Base-by-base conservation (phyloP, 2,797 vertebrate genomes). In the Enteromius radiatus region DNA sequence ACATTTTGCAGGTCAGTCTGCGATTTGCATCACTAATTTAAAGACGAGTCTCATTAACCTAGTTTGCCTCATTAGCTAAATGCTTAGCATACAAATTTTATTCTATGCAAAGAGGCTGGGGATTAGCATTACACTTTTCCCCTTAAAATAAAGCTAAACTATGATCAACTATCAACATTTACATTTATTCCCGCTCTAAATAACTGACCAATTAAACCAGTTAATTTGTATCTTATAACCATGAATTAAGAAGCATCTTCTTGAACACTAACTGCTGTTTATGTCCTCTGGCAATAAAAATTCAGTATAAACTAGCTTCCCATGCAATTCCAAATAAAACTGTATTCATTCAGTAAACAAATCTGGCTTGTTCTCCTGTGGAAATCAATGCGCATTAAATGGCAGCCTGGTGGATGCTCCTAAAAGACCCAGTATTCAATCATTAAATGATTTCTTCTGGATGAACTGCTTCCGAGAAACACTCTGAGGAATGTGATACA, bases 381-480 rank as follows among this genome's bases (percentile, higher is more conserved):
- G 78, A 86, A 81, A 80, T 85, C 85, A 76, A 85, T 89, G 61
- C 47, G 78, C 75, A 81, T 84, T 79, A 80, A 81, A 85, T 59
- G 74, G 38, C 68, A 76, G 38, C 69, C 67, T 61, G 28, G 47
- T 77, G 75, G 63, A 67, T 75, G 56, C 78, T 80, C 49, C 31
- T 86, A 90, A 86, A 90, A 91, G 91, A 92, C 52, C 26, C 59
- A 47, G 84, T 91, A 90, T 91, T 89, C 90, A 90, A 92, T 91
- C 90, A 87, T 91, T 92, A 92, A 94, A 94, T 67, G 90, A 93
- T 94, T 94, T 93, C 87, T 94, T 94, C 91, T 88, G 86, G 89
- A 49, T 93, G 91, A 94, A 90, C 88, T 93, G 85, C 88, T 89
- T 87, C 86, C 86, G 47, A 45, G 63, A 77, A 77, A 79, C 77